phyloP scores from a whole-genome alignment of 2,113 vertebrate species.

The Hemicordylus capensis region DNA sequence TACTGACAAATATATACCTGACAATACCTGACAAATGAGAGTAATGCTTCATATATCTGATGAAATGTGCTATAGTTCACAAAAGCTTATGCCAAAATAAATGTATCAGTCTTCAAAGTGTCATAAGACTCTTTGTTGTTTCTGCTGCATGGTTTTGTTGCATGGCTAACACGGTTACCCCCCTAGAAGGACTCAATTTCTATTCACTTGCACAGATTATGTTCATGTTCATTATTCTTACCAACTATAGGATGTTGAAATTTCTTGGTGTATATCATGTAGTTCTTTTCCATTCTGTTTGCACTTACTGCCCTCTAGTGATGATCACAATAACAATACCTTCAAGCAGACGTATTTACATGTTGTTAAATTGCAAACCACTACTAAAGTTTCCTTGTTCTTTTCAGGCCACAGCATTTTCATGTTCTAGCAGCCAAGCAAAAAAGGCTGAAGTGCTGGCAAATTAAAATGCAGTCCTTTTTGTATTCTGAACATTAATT shows the following conservation, averaged over 20 bases:
- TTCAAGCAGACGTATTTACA: neutral
- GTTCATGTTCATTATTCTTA: neutral
- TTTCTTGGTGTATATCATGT: rapidly evolving
- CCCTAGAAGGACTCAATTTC: no score
- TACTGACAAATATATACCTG: no score
- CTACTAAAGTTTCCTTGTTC: neutral
- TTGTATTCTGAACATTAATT: neutral
- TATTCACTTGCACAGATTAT: neutral
- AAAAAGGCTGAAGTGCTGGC: neutral
- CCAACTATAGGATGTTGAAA: neutral
- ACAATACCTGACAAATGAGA: no score
- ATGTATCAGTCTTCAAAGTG: no score
- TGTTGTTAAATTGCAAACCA: neutral
- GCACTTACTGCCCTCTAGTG: slow-evolving; percentile 78
- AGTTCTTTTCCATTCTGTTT: slow-evolving; percentile 46
- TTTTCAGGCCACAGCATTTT: neutral
- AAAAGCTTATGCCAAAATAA: no score
- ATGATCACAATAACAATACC: neutral
- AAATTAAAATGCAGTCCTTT: neutral
- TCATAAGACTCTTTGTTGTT: no score
- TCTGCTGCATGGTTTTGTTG: rapidly evolving
- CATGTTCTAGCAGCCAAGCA: neutral
- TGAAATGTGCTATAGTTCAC: no score
- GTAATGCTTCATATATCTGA: no score
- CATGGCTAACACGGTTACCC: no score